A percentile compares a stretch with the other conserved stretches of the same genome.
These are phyloP conservation scores for Eublepharis macularius DNA, from an alignment of 2,113 vertebrate genomes.

Conservation along the genomic window DNA sequence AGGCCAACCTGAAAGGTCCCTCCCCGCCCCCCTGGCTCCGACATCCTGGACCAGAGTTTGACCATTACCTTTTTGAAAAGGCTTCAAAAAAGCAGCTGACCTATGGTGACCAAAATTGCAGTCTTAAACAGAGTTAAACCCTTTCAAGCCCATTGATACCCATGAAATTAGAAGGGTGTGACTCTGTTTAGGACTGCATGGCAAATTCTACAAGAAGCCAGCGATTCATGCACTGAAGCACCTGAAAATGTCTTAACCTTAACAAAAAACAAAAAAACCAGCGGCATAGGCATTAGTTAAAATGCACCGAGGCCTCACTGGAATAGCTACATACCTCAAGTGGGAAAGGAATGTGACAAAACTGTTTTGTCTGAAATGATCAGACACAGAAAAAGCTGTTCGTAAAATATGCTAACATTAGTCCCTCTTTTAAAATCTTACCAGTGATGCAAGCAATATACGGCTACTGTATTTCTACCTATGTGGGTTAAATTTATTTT, in stretches of 20 bases:
- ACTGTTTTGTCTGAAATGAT: background rate
- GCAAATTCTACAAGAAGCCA: background rate
- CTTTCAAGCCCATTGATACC: no score
- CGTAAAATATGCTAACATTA: background rate
- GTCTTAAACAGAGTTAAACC: no score
- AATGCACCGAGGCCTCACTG: background rate
- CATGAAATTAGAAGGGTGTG: no score
- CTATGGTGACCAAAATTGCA: no score
- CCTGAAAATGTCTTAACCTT: background rate
- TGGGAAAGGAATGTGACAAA: background rate
- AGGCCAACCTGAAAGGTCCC: no score
- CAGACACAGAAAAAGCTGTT: background rate
- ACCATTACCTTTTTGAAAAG: no score
- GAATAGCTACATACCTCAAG: background rate
- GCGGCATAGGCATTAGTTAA: no score
- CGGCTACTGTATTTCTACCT: background rate
- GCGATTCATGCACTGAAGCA: background rate
- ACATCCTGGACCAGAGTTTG: no score
- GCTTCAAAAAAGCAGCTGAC: no score
- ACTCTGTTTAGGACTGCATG: no score
- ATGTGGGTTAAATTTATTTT: background rate
- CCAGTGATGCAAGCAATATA: background rate
- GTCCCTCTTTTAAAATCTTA: background rate
- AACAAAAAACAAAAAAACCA: no score
- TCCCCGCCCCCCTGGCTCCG: no score